phyloP scores from a whole-genome alignment of 2,888 invertebrate species.

The Lampropteryx suffumata region DNA sequence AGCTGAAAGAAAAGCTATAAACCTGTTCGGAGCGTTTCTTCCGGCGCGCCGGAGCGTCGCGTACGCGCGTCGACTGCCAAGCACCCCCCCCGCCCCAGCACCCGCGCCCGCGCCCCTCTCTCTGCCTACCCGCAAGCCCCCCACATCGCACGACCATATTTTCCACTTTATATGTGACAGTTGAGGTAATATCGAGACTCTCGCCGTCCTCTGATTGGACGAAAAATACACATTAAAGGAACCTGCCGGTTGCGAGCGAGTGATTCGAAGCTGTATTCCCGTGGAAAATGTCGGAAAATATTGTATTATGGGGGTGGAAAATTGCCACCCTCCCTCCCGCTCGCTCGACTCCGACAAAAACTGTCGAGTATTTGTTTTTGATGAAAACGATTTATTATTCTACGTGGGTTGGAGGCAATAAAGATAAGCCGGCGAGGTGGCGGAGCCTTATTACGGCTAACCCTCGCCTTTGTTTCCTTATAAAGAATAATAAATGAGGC shows the following conservation, averaged over 20 bases:
- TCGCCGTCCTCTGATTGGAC: constrained; percentile 83
- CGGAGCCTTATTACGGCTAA: constrained; percentile 83
- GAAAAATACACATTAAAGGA: constrained; percentile 84
- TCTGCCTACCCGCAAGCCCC: constrained; percentile 51
- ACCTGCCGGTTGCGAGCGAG: constrained; percentile 80
- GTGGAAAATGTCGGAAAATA: constrained; percentile 84
- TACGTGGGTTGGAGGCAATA: constrained; percentile 84
- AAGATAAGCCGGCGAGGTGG: constrained; percentile 83
- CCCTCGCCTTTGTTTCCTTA: constrained; percentile 84
- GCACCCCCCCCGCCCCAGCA: constrained; percentile 49
- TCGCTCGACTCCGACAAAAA: constrained; percentile 82
- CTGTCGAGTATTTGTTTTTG: constrained; percentile 84
- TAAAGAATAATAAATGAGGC: constrained; percentile 84
- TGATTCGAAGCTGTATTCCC: constrained; percentile 83
- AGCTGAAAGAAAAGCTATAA: constrained; percentile 84
- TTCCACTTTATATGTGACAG: constrained; percentile 85
- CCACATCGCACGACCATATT: constrained; percentile 83
- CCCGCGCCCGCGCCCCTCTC: constrained; percentile 37
- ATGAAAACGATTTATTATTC: constrained; percentile 84
- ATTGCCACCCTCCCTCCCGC: constrained; percentile 80
- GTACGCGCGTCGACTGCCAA: constrained; percentile 77
- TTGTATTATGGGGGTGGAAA: constrained; percentile 83
- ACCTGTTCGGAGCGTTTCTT: constrained; percentile 80
- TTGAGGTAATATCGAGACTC: constrained; percentile 84
- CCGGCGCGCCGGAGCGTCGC: constrained; percentile 79